Evolutionary conservation across 1,140 invertebrate species (phyloP).

Genomic region (Ptiloglossa arizonensis): DNA sequence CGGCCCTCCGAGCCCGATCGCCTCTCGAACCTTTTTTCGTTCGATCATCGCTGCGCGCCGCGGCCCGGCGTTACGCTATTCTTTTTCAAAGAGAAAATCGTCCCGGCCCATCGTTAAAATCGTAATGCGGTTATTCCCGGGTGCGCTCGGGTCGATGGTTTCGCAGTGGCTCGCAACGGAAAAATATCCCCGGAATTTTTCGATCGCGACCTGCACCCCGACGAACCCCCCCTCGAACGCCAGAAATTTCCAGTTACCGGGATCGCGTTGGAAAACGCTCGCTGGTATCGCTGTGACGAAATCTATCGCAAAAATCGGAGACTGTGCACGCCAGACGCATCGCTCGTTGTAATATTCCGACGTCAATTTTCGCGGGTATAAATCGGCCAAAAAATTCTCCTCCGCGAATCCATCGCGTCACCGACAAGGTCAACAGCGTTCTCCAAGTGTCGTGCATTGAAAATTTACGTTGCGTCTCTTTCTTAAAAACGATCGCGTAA

Average conservation of each 20-base stretch:
- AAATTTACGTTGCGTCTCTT: no score
- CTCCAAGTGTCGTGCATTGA: no score
- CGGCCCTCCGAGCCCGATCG: no score
- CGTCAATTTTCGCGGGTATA: slow-evolving; percentile 50
- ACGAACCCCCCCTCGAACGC: neutral
- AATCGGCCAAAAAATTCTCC: slow-evolving; percentile 53
- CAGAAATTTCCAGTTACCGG: slow-evolving; percentile 41
- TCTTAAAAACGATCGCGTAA: no score
- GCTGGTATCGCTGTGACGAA: slow-evolving; percentile 52
- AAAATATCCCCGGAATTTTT: slow-evolving; percentile 20
- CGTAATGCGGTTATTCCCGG: slow-evolving; percentile 33
- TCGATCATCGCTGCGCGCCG: neutral
- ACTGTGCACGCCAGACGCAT: slow-evolving; percentile 47
- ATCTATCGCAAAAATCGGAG: slow-evolving; percentile 70
- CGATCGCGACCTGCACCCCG: no score
- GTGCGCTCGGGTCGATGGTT: neutral
- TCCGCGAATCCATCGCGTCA: no score
- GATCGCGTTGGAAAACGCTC: slow-evolving; percentile 28
- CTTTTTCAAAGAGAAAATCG: slow-evolving; percentile 45
- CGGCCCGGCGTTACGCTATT: slow-evolving; percentile 7
- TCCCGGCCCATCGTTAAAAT: slow-evolving; percentile 25
- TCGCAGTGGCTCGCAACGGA: neutral
- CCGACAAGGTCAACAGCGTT: no score
- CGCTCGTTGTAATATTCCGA: neutral
- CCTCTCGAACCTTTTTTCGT: slow-evolving; percentile 3